phyloP scores from a whole-genome alignment of 2,797 vertebrate genomes.

The Avahi laniger region DNA sequence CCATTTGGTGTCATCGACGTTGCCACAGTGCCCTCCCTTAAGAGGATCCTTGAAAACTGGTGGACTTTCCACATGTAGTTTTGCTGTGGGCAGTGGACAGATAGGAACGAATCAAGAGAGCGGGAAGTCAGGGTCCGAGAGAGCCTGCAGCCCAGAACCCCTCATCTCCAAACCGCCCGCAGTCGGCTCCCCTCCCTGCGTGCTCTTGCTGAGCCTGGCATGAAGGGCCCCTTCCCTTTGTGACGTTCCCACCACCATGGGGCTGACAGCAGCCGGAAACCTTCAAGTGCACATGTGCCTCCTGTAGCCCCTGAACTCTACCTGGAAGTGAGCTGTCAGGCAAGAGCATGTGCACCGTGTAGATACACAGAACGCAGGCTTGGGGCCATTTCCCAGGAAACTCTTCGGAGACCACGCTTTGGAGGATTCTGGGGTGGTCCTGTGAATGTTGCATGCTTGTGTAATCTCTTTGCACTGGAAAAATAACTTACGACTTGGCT shows the following conservation, averaged over 20 bases:
- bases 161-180: neutral
- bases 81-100: neutral
- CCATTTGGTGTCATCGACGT: neutral
- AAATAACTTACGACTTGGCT: conserved; percentile 61
- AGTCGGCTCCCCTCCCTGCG: neutral
- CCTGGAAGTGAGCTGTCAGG: neutral
- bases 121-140: neutral
- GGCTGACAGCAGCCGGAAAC: neutral
- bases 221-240: neutral
- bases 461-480: conserved; percentile 53
- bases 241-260: neutral
- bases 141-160: neutral
- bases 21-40: neutral
- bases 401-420: neutral
- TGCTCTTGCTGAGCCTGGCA: neutral
- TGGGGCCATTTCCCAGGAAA: neutral
- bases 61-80: neutral
- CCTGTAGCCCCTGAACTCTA: neutral
- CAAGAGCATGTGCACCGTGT: rapidly evolving
- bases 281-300: neutral
- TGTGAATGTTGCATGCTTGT: conserved; percentile 68
- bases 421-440: neutral
- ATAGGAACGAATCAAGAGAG: neutral
- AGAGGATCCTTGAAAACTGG: neutral
- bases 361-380: neutral